Evolutionary conservation across 2,888 invertebrate species (phyloP).

Genomic region (Drosophila rellima): DNA sequence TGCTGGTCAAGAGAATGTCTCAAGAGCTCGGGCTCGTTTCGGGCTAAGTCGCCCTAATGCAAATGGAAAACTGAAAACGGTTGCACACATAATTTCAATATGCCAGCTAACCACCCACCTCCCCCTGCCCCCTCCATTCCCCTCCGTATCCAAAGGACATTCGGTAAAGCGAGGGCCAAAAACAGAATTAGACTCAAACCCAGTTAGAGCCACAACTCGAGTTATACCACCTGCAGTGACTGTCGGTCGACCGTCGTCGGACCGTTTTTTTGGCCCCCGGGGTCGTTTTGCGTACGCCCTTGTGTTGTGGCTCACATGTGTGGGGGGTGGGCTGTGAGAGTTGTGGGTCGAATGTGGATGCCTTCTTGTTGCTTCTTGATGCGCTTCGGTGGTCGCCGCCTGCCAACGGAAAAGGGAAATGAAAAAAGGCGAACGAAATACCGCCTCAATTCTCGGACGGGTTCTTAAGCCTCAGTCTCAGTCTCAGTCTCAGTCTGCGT

Average conservation of each 20-base stretch:
- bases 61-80: slow-evolving; percentile 60
- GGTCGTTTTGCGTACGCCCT: slow-evolving; percentile 71
- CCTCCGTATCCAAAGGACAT: not conserved
- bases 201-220: slow-evolving; percentile 18
- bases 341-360: slow-evolving; percentile 17
- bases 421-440: slow-evolving; percentile 74
- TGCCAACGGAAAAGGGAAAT: slow-evolving; percentile 77
- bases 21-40: slow-evolving; percentile 44
- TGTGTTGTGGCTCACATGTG: slow-evolving; percentile 40
- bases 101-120: slow-evolving; percentile 43
- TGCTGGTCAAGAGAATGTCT: slow-evolving; percentile 64
- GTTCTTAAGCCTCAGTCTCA: slow-evolving; percentile 37
- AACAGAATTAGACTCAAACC: slow-evolving; percentile 18
- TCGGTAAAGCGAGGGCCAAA: slow-evolving; percentile 3
- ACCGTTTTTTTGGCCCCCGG: slow-evolving; percentile 47
- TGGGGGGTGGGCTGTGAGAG: slow-evolving; percentile 17
- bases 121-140: not conserved
- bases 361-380: slow-evolving; percentile 62
- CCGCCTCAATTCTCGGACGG: slow-evolving; percentile 55
- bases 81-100: slow-evolving; percentile 63
- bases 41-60: slow-evolving; percentile 59
- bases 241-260: slow-evolving; percentile 13
- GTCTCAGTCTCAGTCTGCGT: slow-evolving; percentile 2
- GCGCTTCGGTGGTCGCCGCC: slow-evolving; percentile 78
- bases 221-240: slow-evolving; percentile 68